A percentile compares a stretch with the other conserved stretches of the same genome.
phyloP scores from a whole-genome alignment of 2,113 vertebrate species.

The Campylorhamphus procurvoides region DNA sequence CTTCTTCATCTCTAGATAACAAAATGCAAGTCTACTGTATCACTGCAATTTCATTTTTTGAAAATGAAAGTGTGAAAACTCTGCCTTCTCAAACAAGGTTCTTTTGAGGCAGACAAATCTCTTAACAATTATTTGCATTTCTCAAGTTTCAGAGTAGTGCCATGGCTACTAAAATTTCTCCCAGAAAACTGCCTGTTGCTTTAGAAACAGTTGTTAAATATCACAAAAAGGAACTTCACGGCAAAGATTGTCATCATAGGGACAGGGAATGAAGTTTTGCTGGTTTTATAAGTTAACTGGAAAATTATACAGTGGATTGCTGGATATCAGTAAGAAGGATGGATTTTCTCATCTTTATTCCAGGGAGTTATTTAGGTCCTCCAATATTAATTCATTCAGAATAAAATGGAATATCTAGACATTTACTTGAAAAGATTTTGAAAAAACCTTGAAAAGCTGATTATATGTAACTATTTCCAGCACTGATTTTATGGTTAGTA shows the following conservation, averaged over 20 bases:
- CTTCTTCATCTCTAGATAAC: constrained; percentile 7
- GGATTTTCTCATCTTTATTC: background rate
- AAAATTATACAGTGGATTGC: background rate
- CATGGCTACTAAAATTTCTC: background rate
- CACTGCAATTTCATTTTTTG: constrained; percentile 2
- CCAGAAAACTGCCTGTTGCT: background rate
- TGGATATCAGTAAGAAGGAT: background rate
- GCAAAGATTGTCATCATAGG: background rate
- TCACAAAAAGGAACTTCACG: background rate
- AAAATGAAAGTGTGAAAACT: constrained; percentile 22
- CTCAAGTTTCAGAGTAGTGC: background rate
- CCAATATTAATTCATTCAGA: background rate
- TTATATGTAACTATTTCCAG: background rate
- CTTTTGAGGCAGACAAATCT: background rate
- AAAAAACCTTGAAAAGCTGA: background rate
- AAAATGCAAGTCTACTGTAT: constrained; percentile 23
- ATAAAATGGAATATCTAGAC: background rate
- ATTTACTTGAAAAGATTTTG: background rate
- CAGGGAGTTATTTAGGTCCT: background rate
- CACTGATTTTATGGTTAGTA: background rate
- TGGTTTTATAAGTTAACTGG: background rate
- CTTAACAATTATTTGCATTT: background rate
- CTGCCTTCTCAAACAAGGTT: background rate
- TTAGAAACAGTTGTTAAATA: background rate
- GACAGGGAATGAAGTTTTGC: background rate